Percentiles rank a stretch among this genome's conserved stretches.
phyloP scores from a whole-genome alignment of 2,888 invertebrate species.

The Euspilapteryx auroguttella region DNA sequence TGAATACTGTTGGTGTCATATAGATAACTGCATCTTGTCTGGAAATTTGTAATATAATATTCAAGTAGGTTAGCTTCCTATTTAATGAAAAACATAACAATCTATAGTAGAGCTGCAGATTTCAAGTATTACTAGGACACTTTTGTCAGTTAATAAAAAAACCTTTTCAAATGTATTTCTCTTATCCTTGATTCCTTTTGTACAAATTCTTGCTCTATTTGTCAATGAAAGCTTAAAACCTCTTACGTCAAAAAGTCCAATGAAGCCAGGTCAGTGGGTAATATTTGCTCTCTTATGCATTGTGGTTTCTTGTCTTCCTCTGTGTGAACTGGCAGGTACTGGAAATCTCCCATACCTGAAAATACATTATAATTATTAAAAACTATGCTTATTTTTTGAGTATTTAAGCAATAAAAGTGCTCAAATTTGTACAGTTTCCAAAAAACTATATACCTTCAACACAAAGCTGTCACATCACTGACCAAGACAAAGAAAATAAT shows the following conservation, averaged over 20 bases:
- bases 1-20: constrained; percentile 77
- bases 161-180: too few species aligned
- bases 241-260: constrained; percentile 19
- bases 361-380: constrained; percentile 11
- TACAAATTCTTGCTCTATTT: too few species aligned
- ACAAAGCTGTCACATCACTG: neutral
- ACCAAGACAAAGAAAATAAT: neutral
- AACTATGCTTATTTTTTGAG: too few species aligned
- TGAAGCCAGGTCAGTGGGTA: constrained; percentile 55
- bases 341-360: constrained; percentile 87
- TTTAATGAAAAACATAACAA: too few species aligned
- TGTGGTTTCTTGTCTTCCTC: constrained; percentile 39
- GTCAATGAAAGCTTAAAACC: too few species aligned
- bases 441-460: neutral
- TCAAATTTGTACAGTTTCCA: too few species aligned
- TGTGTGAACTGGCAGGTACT: constrained; percentile 77
- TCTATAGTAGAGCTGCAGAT: too few species aligned
- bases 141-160: too few species aligned
- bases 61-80: too few species aligned
- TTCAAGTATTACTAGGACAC: too few species aligned
- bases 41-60: constrained; percentile 9
- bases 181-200: too few species aligned
- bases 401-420: too few species aligned
- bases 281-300: constrained; percentile 65
- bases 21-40: constrained; percentile 59